Evolutionary conservation across 2,113 vertebrate species (phyloP).

Genomic region (Donacobius atricapilla): DNA sequence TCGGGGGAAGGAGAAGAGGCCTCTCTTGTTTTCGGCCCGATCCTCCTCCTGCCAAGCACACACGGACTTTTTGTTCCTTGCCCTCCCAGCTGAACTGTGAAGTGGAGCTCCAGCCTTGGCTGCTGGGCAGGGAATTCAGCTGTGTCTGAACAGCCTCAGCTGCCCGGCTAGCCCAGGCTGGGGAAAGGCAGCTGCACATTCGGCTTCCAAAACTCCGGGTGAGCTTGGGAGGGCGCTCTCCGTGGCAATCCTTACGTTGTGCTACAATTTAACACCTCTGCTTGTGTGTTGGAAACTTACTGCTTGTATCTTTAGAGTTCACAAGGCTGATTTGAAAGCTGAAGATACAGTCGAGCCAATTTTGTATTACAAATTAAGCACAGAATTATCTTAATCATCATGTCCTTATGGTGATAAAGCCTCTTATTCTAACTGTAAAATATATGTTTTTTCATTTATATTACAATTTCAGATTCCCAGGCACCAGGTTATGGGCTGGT

Average conservation of each 20-base stretch:
- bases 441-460: not conserved
- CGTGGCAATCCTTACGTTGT: rapidly evolving
- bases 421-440: not conserved
- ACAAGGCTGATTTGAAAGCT: not conserved
- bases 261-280: not conserved
- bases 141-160: not conserved
- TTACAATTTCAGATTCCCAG: not conserved
- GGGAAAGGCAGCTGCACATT: not conserved
- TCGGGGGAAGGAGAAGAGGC: not conserved
- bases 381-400: not conserved
- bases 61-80: not conserved
- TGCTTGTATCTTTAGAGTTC: not conserved
- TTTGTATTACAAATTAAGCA: not conserved
- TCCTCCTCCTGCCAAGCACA: not conserved
- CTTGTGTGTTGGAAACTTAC: not conserved
- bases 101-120: not conserved
- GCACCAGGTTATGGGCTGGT: not conserved
- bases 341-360: rapidly evolving
- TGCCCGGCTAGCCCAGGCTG: not conserved
- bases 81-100: not conserved
- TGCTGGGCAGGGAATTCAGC: not conserved
- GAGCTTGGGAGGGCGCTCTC: not conserved
- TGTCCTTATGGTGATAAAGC: not conserved
- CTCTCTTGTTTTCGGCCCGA: not conserved
- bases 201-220: not conserved